Conservation (phyloP, 2,888 invertebrate genomes). For the Orchesella flavescens region DNA sequence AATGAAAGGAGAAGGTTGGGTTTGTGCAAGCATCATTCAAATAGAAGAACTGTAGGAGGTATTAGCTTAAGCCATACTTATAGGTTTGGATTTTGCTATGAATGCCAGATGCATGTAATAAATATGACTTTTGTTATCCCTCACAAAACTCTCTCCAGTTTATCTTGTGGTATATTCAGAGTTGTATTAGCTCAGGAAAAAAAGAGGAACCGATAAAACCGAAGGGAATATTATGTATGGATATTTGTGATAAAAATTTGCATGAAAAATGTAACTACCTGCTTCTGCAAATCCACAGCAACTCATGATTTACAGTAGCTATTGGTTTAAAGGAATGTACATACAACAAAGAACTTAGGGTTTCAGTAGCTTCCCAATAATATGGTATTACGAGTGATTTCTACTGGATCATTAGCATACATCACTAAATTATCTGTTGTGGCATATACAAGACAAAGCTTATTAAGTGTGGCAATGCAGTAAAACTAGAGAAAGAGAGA, state of each 20-base stretch:
- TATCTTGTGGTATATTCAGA: too few species aligned
- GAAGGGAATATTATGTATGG: background rate
- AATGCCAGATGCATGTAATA: slow-evolving; percentile 55
- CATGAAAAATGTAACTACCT: too few species aligned
- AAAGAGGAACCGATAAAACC: background rate
- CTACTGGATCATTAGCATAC: too few species aligned
- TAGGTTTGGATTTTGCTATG: slow-evolving; percentile 47
- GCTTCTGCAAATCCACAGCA: too few species aligned
- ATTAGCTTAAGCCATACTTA: slow-evolving; percentile 59
- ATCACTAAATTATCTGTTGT: background rate
- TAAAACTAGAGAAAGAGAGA: background rate
- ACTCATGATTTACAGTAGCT: too few species aligned
- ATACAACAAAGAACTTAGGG: too few species aligned
- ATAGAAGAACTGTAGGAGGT: slow-evolving; percentile 47
- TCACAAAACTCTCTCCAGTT: background rate
- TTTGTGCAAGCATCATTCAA: too few species aligned
- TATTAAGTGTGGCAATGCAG: background rate
- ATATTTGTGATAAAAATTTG: background rate
- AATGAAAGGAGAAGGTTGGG: too few species aligned
- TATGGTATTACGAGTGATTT: too few species aligned
- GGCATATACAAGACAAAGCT: slow-evolving; percentile 3
- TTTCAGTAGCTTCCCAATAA: too few species aligned
- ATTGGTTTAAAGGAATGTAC: too few species aligned
- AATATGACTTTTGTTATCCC: slow-evolving; percentile 61
- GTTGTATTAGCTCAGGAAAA: background rate